Evolutionary conservation across 1,140 invertebrate species (phyloP).

Genomic region (Zaprionus vittiger): DNA sequence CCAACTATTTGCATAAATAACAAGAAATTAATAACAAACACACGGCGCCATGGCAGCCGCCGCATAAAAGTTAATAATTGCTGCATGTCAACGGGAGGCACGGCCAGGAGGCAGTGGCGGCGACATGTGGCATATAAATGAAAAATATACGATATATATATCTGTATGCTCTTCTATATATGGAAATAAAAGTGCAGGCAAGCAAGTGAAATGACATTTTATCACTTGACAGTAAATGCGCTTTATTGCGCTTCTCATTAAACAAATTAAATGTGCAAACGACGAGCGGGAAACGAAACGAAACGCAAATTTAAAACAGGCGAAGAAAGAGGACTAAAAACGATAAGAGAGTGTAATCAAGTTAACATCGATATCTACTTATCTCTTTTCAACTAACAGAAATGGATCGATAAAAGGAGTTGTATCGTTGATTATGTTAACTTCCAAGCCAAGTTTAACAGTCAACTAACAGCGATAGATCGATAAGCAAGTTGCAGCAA

Average conservation of each 20-base stretch:
- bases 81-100: slow-evolving; percentile 73
- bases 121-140: slow-evolving; percentile 76
- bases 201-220: slow-evolving; percentile 70
- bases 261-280: slow-evolving; percentile 77
- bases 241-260: slow-evolving; percentile 79
- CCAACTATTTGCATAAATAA: slow-evolving; percentile 83
- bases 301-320: neutral
- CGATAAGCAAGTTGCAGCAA: neutral
- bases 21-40: slow-evolving; percentile 84
- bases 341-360: neutral
- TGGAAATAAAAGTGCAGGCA: slow-evolving; percentile 35
- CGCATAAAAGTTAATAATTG: slow-evolving; percentile 82
- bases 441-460: neutral
- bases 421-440: too few species aligned
- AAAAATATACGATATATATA: slow-evolving; percentile 59
- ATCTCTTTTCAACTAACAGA: too few species aligned
- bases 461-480: neutral
- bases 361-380: neutral
- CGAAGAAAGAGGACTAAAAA: neutral
- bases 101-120: slow-evolving; percentile 19
- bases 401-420: too few species aligned
- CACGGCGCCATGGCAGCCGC: slow-evolving; percentile 76
- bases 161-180: neutral
- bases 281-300: neutral
- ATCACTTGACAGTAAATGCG: slow-evolving; percentile 82